Percentiles rank a stretch among this genome's conserved stretches.
Evolutionary conservation across 1,140 invertebrate species (phyloP).

Genomic region (Drosophila auraria): DNA sequence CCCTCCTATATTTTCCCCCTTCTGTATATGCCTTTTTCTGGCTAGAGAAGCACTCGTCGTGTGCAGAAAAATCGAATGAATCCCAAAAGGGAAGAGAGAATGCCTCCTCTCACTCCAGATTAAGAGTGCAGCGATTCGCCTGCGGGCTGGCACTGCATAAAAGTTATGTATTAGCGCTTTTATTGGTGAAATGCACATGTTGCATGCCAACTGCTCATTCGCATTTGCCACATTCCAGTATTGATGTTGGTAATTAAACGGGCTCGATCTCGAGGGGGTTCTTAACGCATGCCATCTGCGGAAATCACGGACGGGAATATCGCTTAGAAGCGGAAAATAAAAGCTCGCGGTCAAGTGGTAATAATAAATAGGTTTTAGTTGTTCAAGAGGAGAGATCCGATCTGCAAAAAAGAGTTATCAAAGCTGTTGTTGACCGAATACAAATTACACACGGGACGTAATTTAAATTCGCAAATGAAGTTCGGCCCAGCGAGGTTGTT

Average conservation of each 20-base stretch:
- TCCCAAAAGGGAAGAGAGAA: constrained; percentile 12
- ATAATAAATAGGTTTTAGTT: constrained; percentile 38
- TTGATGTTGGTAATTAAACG: constrained; percentile 49
- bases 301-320: constrained; percentile 20
- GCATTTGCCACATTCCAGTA: constrained; percentile 27
- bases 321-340: constrained; percentile 25
- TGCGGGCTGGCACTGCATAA: constrained; percentile 43
- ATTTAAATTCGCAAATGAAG: constrained; percentile 71
- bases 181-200: constrained; percentile 73
- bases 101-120: constrained; percentile 25
- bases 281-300: constrained; percentile 33
- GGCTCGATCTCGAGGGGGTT: constrained; percentile 17
- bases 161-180: constrained; percentile 73
- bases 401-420: constrained; percentile 68
- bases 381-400: neutral
- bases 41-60: constrained; percentile 23
- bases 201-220: constrained; percentile 69
- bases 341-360: constrained; percentile 9
- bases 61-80: constrained; percentile 45
- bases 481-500: constrained; percentile 29
- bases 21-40: neutral
- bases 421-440: constrained; percentile 57
- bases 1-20: constrained; percentile 1
- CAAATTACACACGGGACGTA: constrained; percentile 43
- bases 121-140: constrained; percentile 42